Conservation (phyloP, 2,113 vertebrate species). For the Strix uralensis region DNA sequence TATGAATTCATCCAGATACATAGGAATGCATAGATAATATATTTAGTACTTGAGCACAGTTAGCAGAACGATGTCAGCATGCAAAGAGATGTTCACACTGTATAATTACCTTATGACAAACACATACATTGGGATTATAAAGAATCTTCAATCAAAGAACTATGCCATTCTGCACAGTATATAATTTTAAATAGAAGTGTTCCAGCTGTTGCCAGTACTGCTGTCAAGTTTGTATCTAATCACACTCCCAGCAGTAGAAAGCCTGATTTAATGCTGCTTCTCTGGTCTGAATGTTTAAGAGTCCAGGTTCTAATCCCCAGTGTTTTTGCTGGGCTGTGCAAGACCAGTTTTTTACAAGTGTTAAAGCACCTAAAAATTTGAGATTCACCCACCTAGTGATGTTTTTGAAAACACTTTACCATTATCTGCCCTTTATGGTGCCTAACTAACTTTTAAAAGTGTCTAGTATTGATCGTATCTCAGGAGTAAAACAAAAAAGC, state of each 20-base stretch:
- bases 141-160: constrained; percentile 35
- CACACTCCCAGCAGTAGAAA: background rate
- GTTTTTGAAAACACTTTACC: background rate
- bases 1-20: background rate
- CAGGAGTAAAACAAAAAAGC: background rate
- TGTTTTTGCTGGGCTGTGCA: background rate
- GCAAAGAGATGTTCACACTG: background rate
- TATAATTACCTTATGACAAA: constrained; percentile 52
- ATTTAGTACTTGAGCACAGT: background rate
- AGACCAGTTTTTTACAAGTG: background rate
- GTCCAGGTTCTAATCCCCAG: background rate
- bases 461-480: background rate
- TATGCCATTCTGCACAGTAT: background rate
- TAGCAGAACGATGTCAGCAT: background rate
- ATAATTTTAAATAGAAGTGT: constrained; percentile 36
- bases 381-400: background rate
- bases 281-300: background rate
- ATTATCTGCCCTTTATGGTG: background rate
- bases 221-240: constrained; percentile 10
- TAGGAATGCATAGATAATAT: background rate
- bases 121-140: constrained; percentile 29
- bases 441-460: background rate
- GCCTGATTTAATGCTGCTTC: background rate
- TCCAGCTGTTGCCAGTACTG: constrained; percentile 43
- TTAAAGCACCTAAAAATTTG: background rate